Evolutionary conservation across 2,797 vertebrate genomes (phyloP).

Genomic region (Sebastes nivosus): DNA sequence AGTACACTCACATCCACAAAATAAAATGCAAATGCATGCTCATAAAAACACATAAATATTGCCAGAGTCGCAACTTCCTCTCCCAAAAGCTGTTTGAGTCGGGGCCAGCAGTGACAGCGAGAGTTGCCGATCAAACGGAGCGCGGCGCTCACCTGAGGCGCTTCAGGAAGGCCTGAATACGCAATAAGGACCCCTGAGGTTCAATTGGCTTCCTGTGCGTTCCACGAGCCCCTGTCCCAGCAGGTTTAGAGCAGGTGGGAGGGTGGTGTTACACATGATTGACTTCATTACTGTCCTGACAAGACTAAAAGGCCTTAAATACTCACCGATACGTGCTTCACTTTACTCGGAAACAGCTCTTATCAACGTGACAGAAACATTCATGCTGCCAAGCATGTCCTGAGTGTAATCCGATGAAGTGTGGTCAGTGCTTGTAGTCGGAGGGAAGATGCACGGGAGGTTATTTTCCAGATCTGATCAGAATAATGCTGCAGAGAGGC

Average conservation of each 20-base stretch:
- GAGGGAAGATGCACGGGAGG: conserved; percentile 1
- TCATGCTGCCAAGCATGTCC: neutral
- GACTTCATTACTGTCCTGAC: conserved; percentile 59
- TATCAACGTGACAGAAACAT: neutral
- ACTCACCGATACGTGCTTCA: neutral
- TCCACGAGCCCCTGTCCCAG: conserved; percentile 51
- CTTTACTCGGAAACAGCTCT: neutral
- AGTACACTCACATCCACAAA: neutral
- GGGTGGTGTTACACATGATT: conserved; percentile 56
- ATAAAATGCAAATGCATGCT: conserved; percentile 36
- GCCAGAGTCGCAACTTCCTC: conserved; percentile 1
- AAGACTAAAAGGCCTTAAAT: neutral
- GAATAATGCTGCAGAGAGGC: conserved; percentile 18
- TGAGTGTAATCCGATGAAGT: neutral
- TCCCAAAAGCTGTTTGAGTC: conserved; percentile 43
- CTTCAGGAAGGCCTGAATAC: conserved; percentile 49
- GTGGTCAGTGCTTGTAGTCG: conserved; percentile 13
- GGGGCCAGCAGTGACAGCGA: conserved; percentile 35
- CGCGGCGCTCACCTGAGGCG: conserved; percentile 37
- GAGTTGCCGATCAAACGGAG: conserved; percentile 45
- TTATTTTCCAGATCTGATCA: conserved; percentile 28
- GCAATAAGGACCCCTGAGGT: conserved; percentile 44
- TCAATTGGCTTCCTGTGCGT: conserved; percentile 41
- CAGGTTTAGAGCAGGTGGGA: conserved; percentile 72
- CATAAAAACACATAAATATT: conserved; percentile 4